Evolutionary conservation across 2,113 vertebrate genomes (phyloP).

Genomic region (Plotosus lineatus): DNA sequence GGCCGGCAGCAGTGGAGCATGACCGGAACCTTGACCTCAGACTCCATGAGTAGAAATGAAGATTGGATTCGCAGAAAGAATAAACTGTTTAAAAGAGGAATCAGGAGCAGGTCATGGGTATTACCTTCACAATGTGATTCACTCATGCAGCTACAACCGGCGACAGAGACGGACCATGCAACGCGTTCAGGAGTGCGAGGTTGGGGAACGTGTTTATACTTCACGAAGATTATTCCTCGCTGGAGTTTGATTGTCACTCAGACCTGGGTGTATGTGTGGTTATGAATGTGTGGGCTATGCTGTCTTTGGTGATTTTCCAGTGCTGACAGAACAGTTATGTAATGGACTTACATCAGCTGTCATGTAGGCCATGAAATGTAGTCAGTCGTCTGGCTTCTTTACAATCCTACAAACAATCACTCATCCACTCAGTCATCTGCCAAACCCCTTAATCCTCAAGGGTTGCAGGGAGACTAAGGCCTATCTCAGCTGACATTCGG

Average conservation of each 20-base stretch:
- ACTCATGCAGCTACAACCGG: not conserved
- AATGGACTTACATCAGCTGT: conserved; percentile 5
- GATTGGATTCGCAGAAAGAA: not conserved
- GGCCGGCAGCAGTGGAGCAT: not conserved
- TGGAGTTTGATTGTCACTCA: not conserved
- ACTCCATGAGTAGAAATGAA: not conserved
- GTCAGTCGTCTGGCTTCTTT: no score
- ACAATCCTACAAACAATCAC: no score
- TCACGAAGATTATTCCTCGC: not conserved
- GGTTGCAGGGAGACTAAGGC: no score
- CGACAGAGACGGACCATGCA: not conserved
- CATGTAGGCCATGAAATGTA: not conserved
- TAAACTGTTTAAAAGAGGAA: not conserved
- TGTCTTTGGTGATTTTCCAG: not conserved
- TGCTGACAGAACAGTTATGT: not conserved
- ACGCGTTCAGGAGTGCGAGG: not conserved
- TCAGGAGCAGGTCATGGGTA: not conserved
- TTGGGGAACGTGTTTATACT: no score
- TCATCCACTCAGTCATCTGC: no score
- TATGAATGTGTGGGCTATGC: not conserved
- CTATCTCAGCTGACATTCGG: no score
- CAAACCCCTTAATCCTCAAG: no score
- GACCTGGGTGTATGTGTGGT: not conserved
- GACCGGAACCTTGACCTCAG: not conserved
- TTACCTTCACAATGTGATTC: not conserved